Evolutionary conservation across 2,113 vertebrate species (phyloP).

Genomic region (Caloenas nicobarica): DNA sequence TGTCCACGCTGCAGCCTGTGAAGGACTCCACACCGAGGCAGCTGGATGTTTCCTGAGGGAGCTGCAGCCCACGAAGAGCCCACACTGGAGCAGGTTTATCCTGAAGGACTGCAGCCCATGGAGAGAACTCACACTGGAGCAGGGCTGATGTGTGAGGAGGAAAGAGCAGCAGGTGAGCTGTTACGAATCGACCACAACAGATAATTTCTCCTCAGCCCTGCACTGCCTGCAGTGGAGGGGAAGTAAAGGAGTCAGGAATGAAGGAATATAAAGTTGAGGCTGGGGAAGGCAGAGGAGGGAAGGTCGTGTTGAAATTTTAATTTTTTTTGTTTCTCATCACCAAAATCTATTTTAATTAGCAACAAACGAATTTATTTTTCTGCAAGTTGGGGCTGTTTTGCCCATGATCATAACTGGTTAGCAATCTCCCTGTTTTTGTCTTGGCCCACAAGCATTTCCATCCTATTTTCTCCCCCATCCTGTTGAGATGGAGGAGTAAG

Average conservation of each 20-base stretch:
- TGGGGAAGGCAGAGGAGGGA: not conserved
- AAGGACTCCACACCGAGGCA: not conserved
- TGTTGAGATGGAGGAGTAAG: not conserved
- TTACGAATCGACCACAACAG: not conserved
- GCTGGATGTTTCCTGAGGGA: not conserved
- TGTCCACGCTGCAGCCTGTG: not conserved
- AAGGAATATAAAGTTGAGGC: not conserved
- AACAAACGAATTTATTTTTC: not conserved
- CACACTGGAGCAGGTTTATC: not conserved
- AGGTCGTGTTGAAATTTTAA: not conserved
- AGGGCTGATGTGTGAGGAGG: not conserved
- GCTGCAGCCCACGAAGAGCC: not conserved
- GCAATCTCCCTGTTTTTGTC: not conserved
- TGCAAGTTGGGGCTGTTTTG: not conserved
- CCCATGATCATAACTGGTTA: not conserved
- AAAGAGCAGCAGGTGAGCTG: not conserved
- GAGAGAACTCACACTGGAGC: not conserved
- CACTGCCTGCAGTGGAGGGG: not conserved
- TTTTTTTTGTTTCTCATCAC: not conserved
- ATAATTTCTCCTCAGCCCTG: not conserved
- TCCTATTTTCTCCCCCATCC: not conserved
- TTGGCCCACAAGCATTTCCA: rapidly evolving
- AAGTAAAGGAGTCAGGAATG: not conserved
- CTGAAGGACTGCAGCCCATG: not conserved
- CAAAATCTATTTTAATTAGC: not conserved